Evolutionary conservation across 2,797 vertebrate species (phyloP), one percentile per base, ranked within the genome.

Genomic region (Microctenopoma lineatum): DNA sequence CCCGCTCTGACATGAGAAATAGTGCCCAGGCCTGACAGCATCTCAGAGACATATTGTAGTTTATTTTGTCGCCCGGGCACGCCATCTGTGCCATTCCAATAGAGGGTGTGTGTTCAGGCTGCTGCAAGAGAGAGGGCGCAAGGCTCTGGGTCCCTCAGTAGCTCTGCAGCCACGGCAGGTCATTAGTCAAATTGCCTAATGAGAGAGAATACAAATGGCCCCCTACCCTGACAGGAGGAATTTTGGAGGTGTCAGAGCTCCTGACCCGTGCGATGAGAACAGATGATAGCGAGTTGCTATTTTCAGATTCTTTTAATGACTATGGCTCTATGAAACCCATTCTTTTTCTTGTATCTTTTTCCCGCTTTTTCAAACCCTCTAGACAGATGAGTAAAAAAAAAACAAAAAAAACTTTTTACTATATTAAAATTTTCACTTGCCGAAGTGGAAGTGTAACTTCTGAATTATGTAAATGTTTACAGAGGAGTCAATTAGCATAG

Each of bases 261-360:
- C 83, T 90, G 92, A 94, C 94, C 94, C 93, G 87, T 92, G 87
- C 92, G 90, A 93, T 92, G 92, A 95, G 93, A 94, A 94, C 94
- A 94, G 93, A 94, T 95, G 94, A 95, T 93, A 87, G 91, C 78
- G 87, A 86, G 85, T 85, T 93, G 92, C 93, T 95, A 95, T 95
- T 95, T 95, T 94, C 91, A 93, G 94, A 94, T 91, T 92, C 89
- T 92, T 94, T 93, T 94, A 95, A 95, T 95, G 94, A 93, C 93
- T 92, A 85, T 77, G 86, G 90, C 90, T 90, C 90, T 84, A 80
- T 90, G 89, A 91, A 93, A 87, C 75, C 85, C 89, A 92, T 91
- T 90, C 81, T 84, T 93, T 89, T 90, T 77, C 84, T 90, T 91
- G 90, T 89, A 90, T 91, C 84, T 86, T 80, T 78, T 62, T 56